Evolutionary conservation across 2,888 invertebrate genomes (phyloP).

Genomic region (Tanytarsus gracilentus): DNA sequence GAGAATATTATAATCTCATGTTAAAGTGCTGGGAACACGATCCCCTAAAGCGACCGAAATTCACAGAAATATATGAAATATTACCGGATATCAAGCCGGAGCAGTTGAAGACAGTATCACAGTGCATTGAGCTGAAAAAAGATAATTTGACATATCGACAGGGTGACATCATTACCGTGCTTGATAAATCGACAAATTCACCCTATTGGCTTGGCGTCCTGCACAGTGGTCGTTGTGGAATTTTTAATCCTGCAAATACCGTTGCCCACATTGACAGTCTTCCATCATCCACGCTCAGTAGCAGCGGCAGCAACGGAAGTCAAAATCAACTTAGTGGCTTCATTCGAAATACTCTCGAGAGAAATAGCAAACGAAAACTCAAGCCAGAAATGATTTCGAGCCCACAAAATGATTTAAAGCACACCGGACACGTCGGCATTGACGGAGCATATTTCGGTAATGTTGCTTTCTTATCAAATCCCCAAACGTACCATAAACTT

Average conservation of each 20-base stretch:
- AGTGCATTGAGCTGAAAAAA: slow-evolving; percentile 46
- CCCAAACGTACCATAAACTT: slow-evolving; percentile 57
- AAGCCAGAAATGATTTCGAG: slow-evolving; percentile 91
- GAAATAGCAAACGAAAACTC: slow-evolving; percentile 56
- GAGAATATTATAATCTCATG: slow-evolving; percentile 87
- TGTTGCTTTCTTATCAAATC: slow-evolving; percentile 53
- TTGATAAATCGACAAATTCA: slow-evolving; percentile 68
- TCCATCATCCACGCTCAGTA: slow-evolving; percentile 39
- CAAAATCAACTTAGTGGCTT: slow-evolving; percentile 47
- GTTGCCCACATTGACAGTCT: slow-evolving; percentile 69
- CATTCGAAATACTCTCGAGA: slow-evolving; percentile 45
- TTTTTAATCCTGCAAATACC: slow-evolving; percentile 82
- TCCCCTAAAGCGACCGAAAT: slow-evolving; percentile 77
- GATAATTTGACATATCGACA: slow-evolving; percentile 75
- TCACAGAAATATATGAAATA: slow-evolving; percentile 69
- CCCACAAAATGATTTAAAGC: slow-evolving; percentile 93
- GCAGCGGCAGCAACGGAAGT: not conserved
- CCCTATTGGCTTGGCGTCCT: slow-evolving; percentile 86
- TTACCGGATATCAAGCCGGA: slow-evolving; percentile 84
- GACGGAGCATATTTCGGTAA: slow-evolving; percentile 98
- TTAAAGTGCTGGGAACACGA: slow-evolving; percentile 95
- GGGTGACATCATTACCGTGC: slow-evolving; percentile 85
- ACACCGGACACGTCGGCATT: slow-evolving; percentile 89
- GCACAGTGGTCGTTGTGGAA: slow-evolving; percentile 82
- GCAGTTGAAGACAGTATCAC: slow-evolving; percentile 73